Evolutionary conservation across 1,140 invertebrate genomes (phyloP).

Genomic region (Polypedilum vanderplanki): DNA sequence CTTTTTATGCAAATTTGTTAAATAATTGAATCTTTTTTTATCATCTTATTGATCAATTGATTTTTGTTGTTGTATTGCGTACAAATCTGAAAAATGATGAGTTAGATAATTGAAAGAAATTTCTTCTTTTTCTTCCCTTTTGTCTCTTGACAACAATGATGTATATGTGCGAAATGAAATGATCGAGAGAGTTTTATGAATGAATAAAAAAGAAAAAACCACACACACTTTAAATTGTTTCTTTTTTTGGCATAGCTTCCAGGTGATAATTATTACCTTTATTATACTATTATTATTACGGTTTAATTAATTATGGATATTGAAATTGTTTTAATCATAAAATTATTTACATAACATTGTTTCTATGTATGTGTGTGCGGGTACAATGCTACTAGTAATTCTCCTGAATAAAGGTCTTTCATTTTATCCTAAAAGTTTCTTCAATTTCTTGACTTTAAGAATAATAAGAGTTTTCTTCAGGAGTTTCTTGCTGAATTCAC

Average conservation of each 20-base stretch:
- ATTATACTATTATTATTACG: constrained; percentile 1
- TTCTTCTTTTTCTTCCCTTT: too few species aligned
- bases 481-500: constrained; percentile 26
- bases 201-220: not conserved
- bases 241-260: not conserved
- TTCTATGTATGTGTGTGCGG: not conserved
- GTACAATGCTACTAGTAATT: too few species aligned
- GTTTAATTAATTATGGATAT: not conserved
- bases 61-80: too few species aligned
- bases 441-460: not conserved
- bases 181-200: not conserved
- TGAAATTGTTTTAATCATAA: not conserved
- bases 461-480: not conserved
- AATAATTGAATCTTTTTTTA: too few species aligned
- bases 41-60: too few species aligned
- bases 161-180: too few species aligned
- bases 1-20: too few species aligned
- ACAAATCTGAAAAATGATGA: not conserved
- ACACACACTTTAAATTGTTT: not conserved
- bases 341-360: constrained; percentile 13
- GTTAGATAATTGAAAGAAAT: not conserved
- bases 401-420: not conserved
- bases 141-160: too few species aligned
- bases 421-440: not conserved
- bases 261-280: not conserved